Percentiles rank a stretch among this genome's conserved stretches.
Evolutionary conservation across 2,888 invertebrate genomes (phyloP).

Genomic region (Venustoraphidia nigricollis): DNA sequence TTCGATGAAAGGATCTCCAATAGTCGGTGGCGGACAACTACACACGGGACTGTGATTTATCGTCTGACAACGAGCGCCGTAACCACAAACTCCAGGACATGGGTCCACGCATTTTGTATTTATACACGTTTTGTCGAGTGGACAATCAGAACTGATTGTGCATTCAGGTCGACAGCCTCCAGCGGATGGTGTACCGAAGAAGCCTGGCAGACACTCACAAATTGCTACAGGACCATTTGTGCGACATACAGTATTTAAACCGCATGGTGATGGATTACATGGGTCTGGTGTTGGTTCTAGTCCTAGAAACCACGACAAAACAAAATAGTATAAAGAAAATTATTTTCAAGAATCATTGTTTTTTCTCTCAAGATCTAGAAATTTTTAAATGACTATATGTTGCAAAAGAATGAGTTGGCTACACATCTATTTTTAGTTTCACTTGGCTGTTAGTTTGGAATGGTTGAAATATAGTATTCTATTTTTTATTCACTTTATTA

Average conservation of each 20-base stretch:
- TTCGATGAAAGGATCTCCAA: conserved; percentile 69
- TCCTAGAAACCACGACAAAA: conserved; percentile 16
- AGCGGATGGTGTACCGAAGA: conserved; percentile 50
- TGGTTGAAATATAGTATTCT: too few species aligned
- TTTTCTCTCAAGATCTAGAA: too few species aligned
- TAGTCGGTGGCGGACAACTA: conserved; percentile 51
- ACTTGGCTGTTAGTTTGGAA: too few species aligned
- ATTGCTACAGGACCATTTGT: conserved; percentile 36
- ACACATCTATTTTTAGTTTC: too few species aligned
- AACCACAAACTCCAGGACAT: conserved; percentile 66
- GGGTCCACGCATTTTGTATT: conserved; percentile 68
- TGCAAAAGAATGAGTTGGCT: too few species aligned
- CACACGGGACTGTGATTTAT: conserved; percentile 79
- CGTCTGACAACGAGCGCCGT: conserved; percentile 59
- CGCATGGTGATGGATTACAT: conserved; percentile 51
- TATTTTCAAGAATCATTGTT: conserved; percentile 9
- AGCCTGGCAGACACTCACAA: conserved; percentile 63
- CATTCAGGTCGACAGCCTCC: conserved; percentile 72
- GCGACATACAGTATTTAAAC: conserved; percentile 58
- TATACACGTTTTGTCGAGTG: conserved; percentile 56
- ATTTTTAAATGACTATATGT: too few species aligned
- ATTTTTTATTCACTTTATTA: too few species aligned
- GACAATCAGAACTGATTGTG: conserved; percentile 65
- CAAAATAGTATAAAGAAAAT: conserved; percentile 11
- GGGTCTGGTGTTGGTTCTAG: conserved; percentile 25